A percentile compares a stretch with the other conserved stretches of the same genome.
phyloP scores from a whole-genome alignment of 2,113 vertebrate species.

The Myotis yumanensis region DNA sequence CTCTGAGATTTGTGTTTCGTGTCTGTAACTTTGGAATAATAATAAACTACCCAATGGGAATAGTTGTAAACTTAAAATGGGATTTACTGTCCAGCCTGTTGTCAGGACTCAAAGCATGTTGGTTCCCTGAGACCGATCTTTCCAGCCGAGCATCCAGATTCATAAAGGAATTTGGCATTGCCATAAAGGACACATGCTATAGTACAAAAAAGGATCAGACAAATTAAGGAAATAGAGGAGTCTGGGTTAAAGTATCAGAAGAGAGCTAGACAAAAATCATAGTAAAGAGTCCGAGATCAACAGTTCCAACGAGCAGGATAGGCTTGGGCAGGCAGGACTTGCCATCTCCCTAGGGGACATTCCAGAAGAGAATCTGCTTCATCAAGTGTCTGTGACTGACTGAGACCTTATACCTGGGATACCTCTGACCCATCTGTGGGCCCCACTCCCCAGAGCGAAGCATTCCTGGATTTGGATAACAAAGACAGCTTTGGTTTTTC shows the following conservation, averaged over 20 bases:
- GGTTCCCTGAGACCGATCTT: neutral
- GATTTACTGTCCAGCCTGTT: neutral
- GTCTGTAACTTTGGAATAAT: neutral
- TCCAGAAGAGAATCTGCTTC: neutral
- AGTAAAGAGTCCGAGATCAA: neutral
- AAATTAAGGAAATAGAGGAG: conserved; percentile 11
- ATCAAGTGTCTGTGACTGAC: neutral
- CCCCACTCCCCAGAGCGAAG: neutral
- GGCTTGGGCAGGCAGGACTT: neutral
- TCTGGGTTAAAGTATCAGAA: neutral
- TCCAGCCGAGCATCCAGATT: neutral
- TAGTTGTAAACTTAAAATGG: neutral
- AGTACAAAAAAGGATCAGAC: neutral
- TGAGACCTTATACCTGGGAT: neutral
- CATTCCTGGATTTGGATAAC: neutral
- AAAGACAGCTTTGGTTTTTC: neutral
- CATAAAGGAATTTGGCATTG: neutral
- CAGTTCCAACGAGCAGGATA: neutral
- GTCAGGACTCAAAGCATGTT: neutral
- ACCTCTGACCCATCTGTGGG: neutral
- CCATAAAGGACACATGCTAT: neutral
- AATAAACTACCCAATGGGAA: neutral
- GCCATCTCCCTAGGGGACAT: neutral
- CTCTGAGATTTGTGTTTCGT: neutral
- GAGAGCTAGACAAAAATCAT: neutral